Conservation (phyloP, 2,888 invertebrate genomes). For the Caenorhabditis doughertyi region DNA sequence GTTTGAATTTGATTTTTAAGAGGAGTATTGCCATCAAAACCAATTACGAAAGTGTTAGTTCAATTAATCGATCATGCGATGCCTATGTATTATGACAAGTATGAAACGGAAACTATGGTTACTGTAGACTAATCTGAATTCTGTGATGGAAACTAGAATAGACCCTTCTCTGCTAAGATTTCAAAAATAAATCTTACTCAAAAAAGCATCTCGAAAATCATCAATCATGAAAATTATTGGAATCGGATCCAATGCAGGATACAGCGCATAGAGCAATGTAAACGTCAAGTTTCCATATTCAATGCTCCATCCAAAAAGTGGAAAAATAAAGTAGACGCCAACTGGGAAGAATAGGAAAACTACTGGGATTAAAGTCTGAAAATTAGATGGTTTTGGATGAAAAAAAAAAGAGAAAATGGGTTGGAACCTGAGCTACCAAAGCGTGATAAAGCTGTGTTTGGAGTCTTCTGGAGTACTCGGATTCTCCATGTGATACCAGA, state of each 20-base stretch:
- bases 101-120: too few relatives aligned
- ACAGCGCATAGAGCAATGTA: neutral
- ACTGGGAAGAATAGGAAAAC: slow-evolving; percentile 10
- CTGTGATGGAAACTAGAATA: too few relatives aligned
- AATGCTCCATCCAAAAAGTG: neutral
- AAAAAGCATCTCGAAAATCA: neutral
- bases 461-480: slow-evolving; percentile 8
- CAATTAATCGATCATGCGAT: too few relatives aligned
- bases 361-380: slow-evolving; percentile 13
- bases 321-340: neutral
- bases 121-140: too few relatives aligned
- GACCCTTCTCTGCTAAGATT: too few relatives aligned
- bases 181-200: neutral
- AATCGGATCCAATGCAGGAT: neutral
- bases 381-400: neutral
- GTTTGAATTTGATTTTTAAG: too few relatives aligned
- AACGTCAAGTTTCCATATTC: neutral
- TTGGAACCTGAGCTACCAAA: slow-evolving; percentile 16
- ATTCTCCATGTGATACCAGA: slow-evolving; percentile 13
- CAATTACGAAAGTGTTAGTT: too few relatives aligned
- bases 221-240: neutral
- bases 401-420: too few relatives aligned
- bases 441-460: slow-evolving; percentile 24
- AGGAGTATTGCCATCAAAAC: too few relatives aligned
- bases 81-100: too few relatives aligned